phyloP scores from a whole-genome alignment of 1,140 invertebrate species.

The Saccostrea echinata region DNA sequence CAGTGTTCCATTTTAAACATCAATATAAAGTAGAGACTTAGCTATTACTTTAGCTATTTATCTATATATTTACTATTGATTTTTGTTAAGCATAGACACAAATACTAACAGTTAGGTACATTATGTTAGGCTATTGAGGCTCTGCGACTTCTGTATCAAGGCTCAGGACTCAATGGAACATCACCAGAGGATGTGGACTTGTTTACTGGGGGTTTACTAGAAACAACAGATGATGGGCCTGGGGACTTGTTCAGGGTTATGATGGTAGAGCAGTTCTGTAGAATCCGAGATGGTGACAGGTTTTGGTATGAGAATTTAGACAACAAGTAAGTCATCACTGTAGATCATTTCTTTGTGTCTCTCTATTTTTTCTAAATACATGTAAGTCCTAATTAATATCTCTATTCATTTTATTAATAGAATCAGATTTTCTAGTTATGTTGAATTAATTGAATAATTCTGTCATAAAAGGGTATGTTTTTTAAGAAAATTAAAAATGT shows the following conservation, averaged over 20 bases:
- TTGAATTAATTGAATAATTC: too few species aligned
- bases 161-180: conserved; percentile 40
- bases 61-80: too few species aligned
- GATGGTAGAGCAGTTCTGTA: conserved; percentile 95
- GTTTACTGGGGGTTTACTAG: conserved; percentile 98
- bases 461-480: too few species aligned
- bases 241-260: conserved; percentile 91
- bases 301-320: conserved; percentile 98
- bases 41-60: too few species aligned
- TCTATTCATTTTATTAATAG: too few species aligned
- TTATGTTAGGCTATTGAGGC: conserved; percentile 48
- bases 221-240: conserved; percentile 87
- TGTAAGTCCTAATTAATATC: too few species aligned
- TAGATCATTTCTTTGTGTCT: neutral
- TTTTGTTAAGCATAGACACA: too few species aligned
- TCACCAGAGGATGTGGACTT: conserved; percentile 84
- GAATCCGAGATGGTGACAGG: conserved; percentile 95
- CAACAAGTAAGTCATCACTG: conserved; percentile 61
- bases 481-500: too few species aligned
- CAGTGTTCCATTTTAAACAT: too few species aligned
- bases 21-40: too few species aligned
- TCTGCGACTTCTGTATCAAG: conserved; percentile 52
- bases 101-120: neutral
- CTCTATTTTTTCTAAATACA: too few species aligned
- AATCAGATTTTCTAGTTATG: too few species aligned